These are phyloP conservation scores for Argya squamiceps DNA, from an alignment of 2,797 vertebrate species.

Conservation along the genomic window DNA sequence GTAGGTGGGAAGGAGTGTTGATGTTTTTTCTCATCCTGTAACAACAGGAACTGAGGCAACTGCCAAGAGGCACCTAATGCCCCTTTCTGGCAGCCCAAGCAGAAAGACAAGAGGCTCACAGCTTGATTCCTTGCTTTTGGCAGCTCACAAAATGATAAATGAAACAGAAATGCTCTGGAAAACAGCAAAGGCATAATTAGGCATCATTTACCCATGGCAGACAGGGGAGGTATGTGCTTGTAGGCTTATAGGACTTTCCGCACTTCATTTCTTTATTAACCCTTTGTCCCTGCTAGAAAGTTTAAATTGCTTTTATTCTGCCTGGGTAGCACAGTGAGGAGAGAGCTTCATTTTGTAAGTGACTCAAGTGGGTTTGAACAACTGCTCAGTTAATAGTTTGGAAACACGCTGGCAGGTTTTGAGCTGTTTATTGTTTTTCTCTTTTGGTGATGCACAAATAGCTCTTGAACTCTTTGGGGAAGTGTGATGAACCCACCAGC, in stretches of 20 bases:
- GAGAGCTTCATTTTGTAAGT: not conserved
- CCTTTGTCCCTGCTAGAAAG: not conserved
- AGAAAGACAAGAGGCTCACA: not conserved
- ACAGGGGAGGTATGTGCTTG: not conserved
- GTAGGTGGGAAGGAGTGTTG: not conserved
- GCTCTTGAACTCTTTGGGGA: not conserved
- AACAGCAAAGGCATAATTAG: not conserved
- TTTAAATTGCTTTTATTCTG: not conserved
- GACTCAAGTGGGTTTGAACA: not conserved
- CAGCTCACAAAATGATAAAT: slow-evolving; percentile 22
- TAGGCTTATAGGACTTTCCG: not conserved
- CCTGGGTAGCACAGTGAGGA: not conserved
- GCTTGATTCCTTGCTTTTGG: slow-evolving; percentile 7
- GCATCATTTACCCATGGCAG: not conserved
- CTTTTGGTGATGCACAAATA: not conserved
- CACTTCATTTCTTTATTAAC: not conserved
- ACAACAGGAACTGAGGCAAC: not conserved
- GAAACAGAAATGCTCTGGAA: not conserved
- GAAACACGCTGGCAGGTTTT: not conserved
- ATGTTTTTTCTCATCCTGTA: not conserved
- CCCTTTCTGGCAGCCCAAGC: not conserved
- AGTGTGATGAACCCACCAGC: not conserved
- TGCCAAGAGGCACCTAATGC: not conserved
- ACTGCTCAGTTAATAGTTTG: not conserved
- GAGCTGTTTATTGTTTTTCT: not conserved